Base-by-base conservation (phyloP, 2,113 vertebrate species). In the Gasterosteus aculeatus region DNA sequence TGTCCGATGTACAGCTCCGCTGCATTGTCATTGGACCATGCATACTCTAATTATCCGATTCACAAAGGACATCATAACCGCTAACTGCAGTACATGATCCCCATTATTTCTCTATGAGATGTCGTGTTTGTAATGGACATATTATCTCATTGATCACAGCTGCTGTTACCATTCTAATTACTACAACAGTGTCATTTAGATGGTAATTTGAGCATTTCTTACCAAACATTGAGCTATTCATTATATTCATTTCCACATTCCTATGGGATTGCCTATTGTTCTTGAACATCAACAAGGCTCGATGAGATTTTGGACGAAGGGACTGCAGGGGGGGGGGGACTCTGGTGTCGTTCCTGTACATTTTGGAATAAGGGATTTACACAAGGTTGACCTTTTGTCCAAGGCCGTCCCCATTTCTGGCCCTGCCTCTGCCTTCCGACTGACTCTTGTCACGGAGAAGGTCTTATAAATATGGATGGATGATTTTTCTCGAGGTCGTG, bases 121-220 rank as follows among this genome's bases (percentile, higher is more conserved):
- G 85, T 85, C 88, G 88, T 89, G 83, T 90, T 89, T 86, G 86
- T 91, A 92, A 91, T 90, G 89, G 85, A 88, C 85, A 76, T 75
- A 90, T 88, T 89, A 90, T 92, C 90, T 91, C 87, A 82, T 84
- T 87, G 89, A 92, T 92, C 87, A 90, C 81, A 85, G 78, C 87
- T 80, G 78, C 88, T 84, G 85, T 88, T 76, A 81, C 76, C 83
- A 75, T 72, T 60, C 69, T 88, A 91, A 93, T 90, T 88, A 91
- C 80, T 71, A 81, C 75, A 69, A 82, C 69, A 72, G 76, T 84
- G 84, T 86, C 89, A 89, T 92, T 93, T 88, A 84, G 78, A 93
- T 93, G 92, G 79, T 91, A 91, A 92, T 92, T 89, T 89, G 59
- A 75, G 54, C 66, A 83, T 86, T 90, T 85, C 78, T 85, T 83